phyloP scores from a whole-genome alignment of 2,797 vertebrate species.

The Pogonophryne albipinna region DNA sequence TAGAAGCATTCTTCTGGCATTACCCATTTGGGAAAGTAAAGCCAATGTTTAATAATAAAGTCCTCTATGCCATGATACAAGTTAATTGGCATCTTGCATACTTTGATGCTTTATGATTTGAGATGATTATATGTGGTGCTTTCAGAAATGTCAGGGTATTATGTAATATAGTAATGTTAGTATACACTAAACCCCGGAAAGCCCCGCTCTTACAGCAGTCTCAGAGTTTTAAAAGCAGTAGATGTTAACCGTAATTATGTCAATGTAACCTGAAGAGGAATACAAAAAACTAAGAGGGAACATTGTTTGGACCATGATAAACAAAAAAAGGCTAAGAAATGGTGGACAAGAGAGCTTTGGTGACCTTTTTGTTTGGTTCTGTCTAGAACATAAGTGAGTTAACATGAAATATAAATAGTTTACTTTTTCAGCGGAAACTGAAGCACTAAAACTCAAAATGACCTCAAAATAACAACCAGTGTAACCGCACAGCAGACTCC shows the following conservation, averaged over 20 bases:
- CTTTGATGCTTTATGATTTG: neutral
- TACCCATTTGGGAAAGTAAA: neutral
- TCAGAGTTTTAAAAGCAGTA: neutral
- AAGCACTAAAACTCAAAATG: slow-evolving; percentile 26
- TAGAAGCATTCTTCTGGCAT: neutral
- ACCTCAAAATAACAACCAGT: neutral
- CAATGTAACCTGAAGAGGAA: neutral
- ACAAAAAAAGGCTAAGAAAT: slow-evolving; percentile 18
- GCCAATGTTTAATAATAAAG: neutral
- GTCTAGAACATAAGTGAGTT: slow-evolving; percentile 12
- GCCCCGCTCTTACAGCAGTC: neutral
- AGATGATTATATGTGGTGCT: slow-evolving; percentile 6
- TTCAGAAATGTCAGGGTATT: slow-evolving; percentile 9
- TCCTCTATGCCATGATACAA: neutral
- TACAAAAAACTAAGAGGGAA: neutral
- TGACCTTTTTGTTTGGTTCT: slow-evolving; percentile 50
- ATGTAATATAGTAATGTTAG: no score
- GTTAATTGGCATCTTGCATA: neutral
- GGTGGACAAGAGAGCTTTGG: neutral
- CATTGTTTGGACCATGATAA: slow-evolving; percentile 26
- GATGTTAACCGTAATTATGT: neutral
- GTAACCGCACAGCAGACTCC: neutral
- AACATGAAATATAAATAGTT: slow-evolving; percentile 43
- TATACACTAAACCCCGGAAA: neutral
- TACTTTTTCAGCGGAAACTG: slow-evolving; percentile 18